phyloP scores from a whole-genome alignment of 1,140 invertebrate genomes.

The Pantala flavescens region DNA sequence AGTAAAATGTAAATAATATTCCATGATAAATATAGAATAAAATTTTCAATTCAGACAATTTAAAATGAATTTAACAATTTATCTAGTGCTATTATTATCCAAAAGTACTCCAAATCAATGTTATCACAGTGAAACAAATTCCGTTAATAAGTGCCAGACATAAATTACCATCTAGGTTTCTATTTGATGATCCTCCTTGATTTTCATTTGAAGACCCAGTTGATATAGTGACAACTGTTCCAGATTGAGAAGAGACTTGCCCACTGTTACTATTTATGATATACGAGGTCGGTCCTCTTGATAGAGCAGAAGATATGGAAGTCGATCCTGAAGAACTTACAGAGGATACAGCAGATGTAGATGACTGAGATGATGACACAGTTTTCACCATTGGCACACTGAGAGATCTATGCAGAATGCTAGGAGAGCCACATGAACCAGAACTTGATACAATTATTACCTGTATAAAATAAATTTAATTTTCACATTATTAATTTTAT shows the following conservation, averaged over 20 bases:
- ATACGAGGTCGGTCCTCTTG: slow-evolving; percentile 12
- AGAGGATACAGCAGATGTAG: not conserved
- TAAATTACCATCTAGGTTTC: too few species aligned
- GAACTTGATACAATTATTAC: slow-evolving; percentile 20
- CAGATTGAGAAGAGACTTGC: not conserved
- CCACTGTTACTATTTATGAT: slow-evolving; percentile 16
- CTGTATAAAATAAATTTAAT: not conserved
- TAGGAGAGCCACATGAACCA: slow-evolving; percentile 13
- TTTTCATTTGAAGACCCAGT: not conserved
- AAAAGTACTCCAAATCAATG: too few species aligned
- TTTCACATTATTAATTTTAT: too few species aligned
- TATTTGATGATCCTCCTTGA: not conserved
- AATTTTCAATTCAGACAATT: too few species aligned
- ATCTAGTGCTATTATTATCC: too few species aligned
- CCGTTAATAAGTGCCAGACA: too few species aligned
- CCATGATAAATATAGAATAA: too few species aligned
- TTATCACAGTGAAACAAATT: too few species aligned
- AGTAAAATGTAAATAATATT: too few species aligned
- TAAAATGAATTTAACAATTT: too few species aligned
- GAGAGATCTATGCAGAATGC: slow-evolving; percentile 18
- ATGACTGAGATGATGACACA: not conserved
- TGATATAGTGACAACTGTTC: not conserved
- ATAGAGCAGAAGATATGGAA: not conserved
- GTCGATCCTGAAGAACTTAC: not conserved
- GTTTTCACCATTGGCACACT: slow-evolving; percentile 20